These are phyloP conservation scores for Carollia perspicillata DNA, from an alignment of 2,113 vertebrate species.

Conservation along the genomic window DNA sequence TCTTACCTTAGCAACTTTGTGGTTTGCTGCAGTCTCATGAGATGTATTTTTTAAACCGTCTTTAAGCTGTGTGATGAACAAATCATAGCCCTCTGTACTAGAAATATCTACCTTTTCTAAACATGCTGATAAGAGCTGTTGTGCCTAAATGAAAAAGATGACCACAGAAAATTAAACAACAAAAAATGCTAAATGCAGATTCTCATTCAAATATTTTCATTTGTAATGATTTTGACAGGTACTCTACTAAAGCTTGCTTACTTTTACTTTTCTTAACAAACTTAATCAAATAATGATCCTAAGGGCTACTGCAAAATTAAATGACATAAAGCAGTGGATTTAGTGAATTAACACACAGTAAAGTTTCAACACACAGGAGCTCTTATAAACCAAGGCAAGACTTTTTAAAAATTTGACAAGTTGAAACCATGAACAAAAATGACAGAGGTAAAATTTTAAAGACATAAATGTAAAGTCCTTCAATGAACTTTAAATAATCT, in stretches of 20 bases:
- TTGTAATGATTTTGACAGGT: neutral
- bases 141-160: constrained; percentile 85
- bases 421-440: constrained; percentile 9
- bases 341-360: neutral
- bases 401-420: neutral
- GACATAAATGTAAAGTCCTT: neutral
- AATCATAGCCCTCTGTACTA: constrained; percentile 95
- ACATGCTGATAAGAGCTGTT: constrained; percentile 96
- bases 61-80: constrained; percentile 96
- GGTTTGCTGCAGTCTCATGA: constrained; percentile 98
- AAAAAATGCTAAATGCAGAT: constrained; percentile 13
- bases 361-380: neutral
- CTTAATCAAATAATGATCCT: constrained; percentile 7
- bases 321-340: constrained; percentile 6
- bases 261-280: constrained; percentile 26
- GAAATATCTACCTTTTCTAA: constrained; percentile 98
- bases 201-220: constrained; percentile 8
- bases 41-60: constrained; percentile 99
- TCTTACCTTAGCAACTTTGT: constrained; percentile 99
- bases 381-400: constrained; percentile 17
- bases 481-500: neutral
- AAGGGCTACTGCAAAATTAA: neutral
- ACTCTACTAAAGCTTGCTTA: constrained; percentile 10
- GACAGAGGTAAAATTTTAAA: neutral
- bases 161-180: constrained; percentile 33